These are phyloP conservation scores for Hymenochirus boettgeri DNA, from an alignment of 2,113 vertebrate genomes.

Conservation along the genomic window DNA sequence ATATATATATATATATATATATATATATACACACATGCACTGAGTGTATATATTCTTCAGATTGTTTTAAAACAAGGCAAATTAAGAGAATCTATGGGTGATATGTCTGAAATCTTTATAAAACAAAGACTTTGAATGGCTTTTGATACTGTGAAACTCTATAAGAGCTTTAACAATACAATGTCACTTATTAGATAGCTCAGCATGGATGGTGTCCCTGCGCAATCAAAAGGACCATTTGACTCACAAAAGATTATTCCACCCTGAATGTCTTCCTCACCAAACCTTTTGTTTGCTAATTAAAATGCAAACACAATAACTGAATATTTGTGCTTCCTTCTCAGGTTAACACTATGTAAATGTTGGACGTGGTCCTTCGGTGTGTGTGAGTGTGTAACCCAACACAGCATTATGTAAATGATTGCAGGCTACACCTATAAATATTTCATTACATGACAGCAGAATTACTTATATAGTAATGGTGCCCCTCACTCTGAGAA, in stretches of 20 bases:
- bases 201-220: neutral
- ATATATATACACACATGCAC: no score
- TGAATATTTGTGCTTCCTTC: slow-evolving; percentile 5
- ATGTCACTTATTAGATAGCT: neutral
- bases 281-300: slow-evolving; percentile 17
- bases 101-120: no score
- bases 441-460: slow-evolving; percentile 39
- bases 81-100: no score
- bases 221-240: neutral
- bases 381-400: slow-evolving; percentile 29
- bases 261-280: neutral
- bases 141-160: neutral
- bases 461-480: slow-evolving; percentile 42
- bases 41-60: no score
- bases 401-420: slow-evolving; percentile 35
- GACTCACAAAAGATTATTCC: neutral
- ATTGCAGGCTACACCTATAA: slow-evolving; percentile 36
- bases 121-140: no score
- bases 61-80: no score
- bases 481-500: neutral
- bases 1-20: no score
- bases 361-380: slow-evolving; percentile 12
- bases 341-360: slow-evolving; percentile 16
- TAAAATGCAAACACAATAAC: slow-evolving; percentile 23
- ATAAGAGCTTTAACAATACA: neutral